phyloP scores from a whole-genome alignment of 2,888 invertebrate species.

The Augochlorella aurata region DNA sequence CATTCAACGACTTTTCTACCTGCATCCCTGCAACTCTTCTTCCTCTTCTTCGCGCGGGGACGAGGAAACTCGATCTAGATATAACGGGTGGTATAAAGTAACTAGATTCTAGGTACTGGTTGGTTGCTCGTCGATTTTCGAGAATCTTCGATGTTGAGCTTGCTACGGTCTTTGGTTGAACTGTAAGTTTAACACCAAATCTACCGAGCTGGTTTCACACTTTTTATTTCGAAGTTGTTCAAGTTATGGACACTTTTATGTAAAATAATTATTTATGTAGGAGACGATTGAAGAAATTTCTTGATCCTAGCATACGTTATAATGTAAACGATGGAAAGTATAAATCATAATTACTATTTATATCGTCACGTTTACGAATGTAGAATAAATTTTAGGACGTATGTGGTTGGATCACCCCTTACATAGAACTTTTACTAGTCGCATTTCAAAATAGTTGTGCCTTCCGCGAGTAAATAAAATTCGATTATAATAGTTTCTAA shows the following conservation, averaged over 20 bases:
- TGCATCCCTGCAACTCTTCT: slow-evolving; percentile 64
- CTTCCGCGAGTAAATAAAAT: too few relatives aligned
- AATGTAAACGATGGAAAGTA: too few relatives aligned
- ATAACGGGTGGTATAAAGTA: slow-evolving; percentile 64
- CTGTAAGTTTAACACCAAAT: neutral
- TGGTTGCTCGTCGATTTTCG: neutral
- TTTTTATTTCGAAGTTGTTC: too few relatives aligned
- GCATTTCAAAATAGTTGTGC: slow-evolving; percentile 55
- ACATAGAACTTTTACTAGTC: slow-evolving; percentile 56
- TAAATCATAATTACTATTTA: too few relatives aligned
- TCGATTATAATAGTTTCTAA: too few relatives aligned
- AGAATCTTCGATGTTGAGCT: neutral
- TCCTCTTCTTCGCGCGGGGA: slow-evolving; percentile 43
- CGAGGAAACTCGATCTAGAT: slow-evolving; percentile 67
- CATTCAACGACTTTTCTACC: slow-evolving; percentile 79
- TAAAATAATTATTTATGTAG: too few relatives aligned
- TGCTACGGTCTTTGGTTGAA: neutral
- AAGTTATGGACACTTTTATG: too few relatives aligned
- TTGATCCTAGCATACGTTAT: too few relatives aligned
- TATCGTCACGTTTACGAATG: too few relatives aligned
- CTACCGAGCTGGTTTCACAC: too few relatives aligned
- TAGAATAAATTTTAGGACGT: too few relatives aligned
- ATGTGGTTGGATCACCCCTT: slow-evolving; percentile 38
- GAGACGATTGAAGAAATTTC: too few relatives aligned
- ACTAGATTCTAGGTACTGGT: neutral